Evolutionary conservation across 2,888 invertebrate species (phyloP), one percentile per base, ranked within the genome.

Genomic region (Dusona sp.): DNA sequence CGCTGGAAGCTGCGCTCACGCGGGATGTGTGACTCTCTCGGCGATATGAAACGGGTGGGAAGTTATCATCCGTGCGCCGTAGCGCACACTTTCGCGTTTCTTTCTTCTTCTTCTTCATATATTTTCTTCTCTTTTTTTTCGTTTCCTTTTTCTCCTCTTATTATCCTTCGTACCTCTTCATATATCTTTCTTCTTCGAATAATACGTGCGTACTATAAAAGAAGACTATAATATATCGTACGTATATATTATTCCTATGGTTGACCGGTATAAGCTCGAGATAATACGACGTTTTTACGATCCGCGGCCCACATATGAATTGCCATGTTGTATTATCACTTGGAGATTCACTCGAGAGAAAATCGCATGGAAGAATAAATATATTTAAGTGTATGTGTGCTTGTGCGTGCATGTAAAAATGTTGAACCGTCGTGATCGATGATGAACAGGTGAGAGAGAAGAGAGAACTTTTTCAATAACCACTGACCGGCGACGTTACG

Each of bases 261-360:
- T 38, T 57, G 33, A 61, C 48, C 70, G 16, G 45, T 57, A 64
- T 68, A 79, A 74, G 67, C 25, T 61, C n/a, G 42, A 74, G 61
- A 75, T 82, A 79, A 85, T 82, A 85, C 78, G 85, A 85, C 78
- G 74, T 36, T 82, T 82, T 85, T 85, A 79, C 81, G 77, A 85
- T 85, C 64, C 65, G 33, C 68, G 85, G 48, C 78, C 85, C 81
- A 85, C 85, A 82, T 78, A 82, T 79, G 68, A 82, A 85, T 82
- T 8, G 67, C 73, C 73, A 42, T 38, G 45, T 29, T 57, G 42
- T 57, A 73, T 81, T 29, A 73, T 67, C 77, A 77, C 45, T 78
- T 42, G 13, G 74, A 57, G 38, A 73, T 78, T 75, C 74, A 48
- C 42, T 16, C 45, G 29, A 68, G 51, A 64, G 51, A 64, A 51